phyloP scores from a whole-genome alignment of 2,113 vertebrate genomes.

The Chlamydotis undulata region DNA sequence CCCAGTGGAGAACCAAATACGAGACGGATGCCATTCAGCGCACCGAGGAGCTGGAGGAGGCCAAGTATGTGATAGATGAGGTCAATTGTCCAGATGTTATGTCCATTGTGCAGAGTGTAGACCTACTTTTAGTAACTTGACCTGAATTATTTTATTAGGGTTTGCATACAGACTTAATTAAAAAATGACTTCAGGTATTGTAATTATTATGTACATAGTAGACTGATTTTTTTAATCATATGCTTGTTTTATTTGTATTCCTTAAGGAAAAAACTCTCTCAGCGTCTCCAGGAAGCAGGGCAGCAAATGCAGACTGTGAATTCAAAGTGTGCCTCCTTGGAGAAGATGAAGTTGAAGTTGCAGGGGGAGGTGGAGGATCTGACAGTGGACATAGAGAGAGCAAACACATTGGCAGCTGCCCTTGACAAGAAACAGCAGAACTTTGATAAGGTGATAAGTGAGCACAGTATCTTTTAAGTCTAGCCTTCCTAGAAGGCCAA shows the following conservation, averaged over 20 bases:
- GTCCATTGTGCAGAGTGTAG: background rate
- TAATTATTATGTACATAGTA: background rate
- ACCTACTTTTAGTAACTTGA: background rate
- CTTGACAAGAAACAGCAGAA: slow-evolving; percentile 84
- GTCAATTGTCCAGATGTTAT: background rate
- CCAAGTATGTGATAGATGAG: slow-evolving; percentile 75
- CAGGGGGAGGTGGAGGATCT: slow-evolving; percentile 79
- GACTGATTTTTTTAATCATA: background rate
- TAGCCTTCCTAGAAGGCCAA: background rate
- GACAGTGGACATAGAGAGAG: slow-evolving; percentile 78
- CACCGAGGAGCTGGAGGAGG: slow-evolving; percentile 88
- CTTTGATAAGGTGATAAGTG: slow-evolving; percentile 81
- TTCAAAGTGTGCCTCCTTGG: slow-evolving; percentile 77
- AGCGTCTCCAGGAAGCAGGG: slow-evolving; percentile 76
- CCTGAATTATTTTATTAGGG: background rate
- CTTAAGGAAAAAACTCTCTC: slow-evolving; percentile 76
- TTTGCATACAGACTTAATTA: background rate
- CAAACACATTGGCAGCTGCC: slow-evolving; percentile 69
- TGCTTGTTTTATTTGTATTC: background rate
- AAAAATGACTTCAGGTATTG: background rate
- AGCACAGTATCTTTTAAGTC: background rate
- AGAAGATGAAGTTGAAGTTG: slow-evolving; percentile 77
- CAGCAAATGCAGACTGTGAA: slow-evolving; percentile 70
- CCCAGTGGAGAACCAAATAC: slow-evolving; percentile 13
- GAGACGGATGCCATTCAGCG: slow-evolving; percentile 78